phyloP scores from a whole-genome alignment of 2,888 invertebrate species.

The Trachelus stipa region DNA sequence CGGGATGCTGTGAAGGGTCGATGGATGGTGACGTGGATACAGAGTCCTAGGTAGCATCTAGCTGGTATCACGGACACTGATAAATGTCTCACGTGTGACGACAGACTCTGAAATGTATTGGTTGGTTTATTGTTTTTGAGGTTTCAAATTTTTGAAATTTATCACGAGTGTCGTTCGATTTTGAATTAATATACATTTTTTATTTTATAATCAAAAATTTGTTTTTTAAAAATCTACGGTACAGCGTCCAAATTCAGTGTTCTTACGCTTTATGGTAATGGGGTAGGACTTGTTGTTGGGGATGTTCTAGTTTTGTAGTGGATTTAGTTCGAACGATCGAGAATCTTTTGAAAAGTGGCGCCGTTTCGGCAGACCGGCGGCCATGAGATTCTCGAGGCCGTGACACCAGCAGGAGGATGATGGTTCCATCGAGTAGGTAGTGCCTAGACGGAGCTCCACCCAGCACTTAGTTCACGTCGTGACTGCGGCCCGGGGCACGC shows the following conservation, averaged over 20 bases:
- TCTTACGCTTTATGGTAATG: not conserved
- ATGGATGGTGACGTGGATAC: not conserved
- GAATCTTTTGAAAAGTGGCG: conserved; percentile 46
- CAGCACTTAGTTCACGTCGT: conserved; percentile 71
- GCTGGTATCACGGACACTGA: not conserved
- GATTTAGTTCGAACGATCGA: not conserved
- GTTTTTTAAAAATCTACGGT: not conserved
- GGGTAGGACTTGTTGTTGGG: not conserved
- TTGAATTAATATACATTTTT: not conserved
- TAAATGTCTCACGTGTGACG: not conserved
- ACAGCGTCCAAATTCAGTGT: not conserved
- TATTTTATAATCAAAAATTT: not conserved
- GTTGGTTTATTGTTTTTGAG: not conserved
- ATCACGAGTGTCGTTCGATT: not conserved
- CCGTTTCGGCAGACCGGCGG: conserved; percentile 30
- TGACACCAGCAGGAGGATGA: conserved; percentile 52
- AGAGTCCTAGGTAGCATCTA: not conserved
- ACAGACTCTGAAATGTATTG: not conserved
- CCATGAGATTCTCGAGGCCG: conserved; percentile 28
- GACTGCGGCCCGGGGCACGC: conserved; percentile 69
- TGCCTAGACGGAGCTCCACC: conserved; percentile 66
- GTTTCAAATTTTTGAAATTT: not conserved
- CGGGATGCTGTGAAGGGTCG: not conserved
- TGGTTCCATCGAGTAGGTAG: conserved; percentile 65
- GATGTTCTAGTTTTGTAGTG: not conserved